These are phyloP conservation scores for Laterallus jamaicensis DNA, from an alignment of 2,113 vertebrate species.

Conservation along the genomic window DNA sequence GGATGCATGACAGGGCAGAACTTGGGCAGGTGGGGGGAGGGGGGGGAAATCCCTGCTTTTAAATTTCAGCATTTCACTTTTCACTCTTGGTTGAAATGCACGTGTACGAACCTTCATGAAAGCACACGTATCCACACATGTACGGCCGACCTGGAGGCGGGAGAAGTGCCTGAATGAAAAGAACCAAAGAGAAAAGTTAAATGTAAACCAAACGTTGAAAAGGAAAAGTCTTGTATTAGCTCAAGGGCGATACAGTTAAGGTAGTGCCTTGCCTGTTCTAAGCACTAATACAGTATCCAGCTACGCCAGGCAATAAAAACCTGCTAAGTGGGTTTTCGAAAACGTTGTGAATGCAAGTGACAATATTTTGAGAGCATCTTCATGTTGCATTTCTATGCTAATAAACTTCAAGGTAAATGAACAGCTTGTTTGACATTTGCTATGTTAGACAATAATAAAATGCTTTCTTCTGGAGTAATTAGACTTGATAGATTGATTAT, in stretches of 20 bases:
- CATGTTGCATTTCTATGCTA: constrained; percentile 50
- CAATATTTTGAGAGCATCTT: constrained; percentile 54
- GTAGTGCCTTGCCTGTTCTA: not conserved
- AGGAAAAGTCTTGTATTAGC: not conserved
- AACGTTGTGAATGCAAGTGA: constrained; percentile 43
- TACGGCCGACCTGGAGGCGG: not conserved
- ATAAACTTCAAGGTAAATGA: constrained; percentile 65
- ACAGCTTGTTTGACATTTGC: constrained; percentile 59
- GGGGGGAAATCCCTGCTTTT: not conserved
- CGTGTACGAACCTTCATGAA: not conserved
- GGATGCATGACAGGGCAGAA: constrained; percentile 2
- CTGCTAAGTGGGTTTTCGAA: constrained; percentile 35
- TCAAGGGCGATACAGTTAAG: not conserved
- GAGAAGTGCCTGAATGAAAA: not conserved
- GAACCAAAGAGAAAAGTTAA: not conserved
- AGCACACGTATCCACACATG: not conserved
- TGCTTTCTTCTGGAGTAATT: constrained; percentile 62
- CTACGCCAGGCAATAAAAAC: not conserved
- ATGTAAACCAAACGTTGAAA: not conserved
- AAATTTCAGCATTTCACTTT: not conserved
- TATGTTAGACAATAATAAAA: constrained; percentile 62
- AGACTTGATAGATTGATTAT: constrained; percentile 42
- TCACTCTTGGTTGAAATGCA: not conserved
- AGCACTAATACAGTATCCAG: not conserved
- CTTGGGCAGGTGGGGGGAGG: not conserved